Evolutionary conservation across 1,140 invertebrate genomes (phyloP), one percentile per base, ranked within the genome.

Genomic region (Cydia pomonella): DNA sequence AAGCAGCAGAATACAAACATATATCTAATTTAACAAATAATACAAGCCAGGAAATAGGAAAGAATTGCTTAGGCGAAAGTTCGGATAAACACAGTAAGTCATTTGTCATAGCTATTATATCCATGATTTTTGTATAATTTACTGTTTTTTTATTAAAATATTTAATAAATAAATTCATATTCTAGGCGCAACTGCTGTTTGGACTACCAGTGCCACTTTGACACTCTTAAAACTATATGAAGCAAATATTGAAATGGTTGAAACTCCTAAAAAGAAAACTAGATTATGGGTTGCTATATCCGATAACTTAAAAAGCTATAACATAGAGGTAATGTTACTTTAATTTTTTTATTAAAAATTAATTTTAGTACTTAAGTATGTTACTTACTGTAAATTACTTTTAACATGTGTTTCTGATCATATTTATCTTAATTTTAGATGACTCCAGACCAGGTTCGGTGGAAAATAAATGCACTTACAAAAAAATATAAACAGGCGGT

Each of bases 221-320:
- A 83, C 73, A 18, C 66, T 87, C 1, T 76, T 87, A 50, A 85
- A 82, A 75, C 71, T 83, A 59, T 87, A 87, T 84, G 85, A 87
- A 76, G 73, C 75, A 13, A 85, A 85, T 62, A 66, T 85, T 47
- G 77, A 79, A 79, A 83, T 84, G 79, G 64, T 87, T 21, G 79
- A 83, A 81, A 85, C 81, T 63, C 84, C 83, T 0, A 85, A 85
- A 76, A 87, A 84, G 79, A 87, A 87, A 74, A 85, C 80, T 12
- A 82, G 81, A 73, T 84, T 85, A 25, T 87, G 82, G 83, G 73
- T 79, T 29, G 83, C 82, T 44, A 84, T 85, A 79, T 81, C 85
- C 25, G 75, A 85, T 63, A 80, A 75, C 74, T 75, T 85, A 77
- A 87, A 81, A 76, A 63, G 82, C n/a, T 80, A 80, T 73, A 77